phyloP scores from a whole-genome alignment of 2,113 vertebrate species.

The Cyanoderma ruficeps region DNA sequence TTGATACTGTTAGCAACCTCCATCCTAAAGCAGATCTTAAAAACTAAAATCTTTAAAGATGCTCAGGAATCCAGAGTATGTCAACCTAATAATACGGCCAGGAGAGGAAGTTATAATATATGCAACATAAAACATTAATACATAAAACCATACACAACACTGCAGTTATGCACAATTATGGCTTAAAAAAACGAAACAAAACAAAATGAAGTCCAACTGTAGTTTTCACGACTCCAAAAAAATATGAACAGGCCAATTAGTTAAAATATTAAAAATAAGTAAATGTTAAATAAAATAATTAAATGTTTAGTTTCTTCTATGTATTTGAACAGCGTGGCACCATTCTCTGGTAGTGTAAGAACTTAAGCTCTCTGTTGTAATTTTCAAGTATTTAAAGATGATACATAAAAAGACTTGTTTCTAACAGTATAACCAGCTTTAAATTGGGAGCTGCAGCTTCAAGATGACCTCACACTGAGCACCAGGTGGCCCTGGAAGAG shows the following conservation, averaged over 20 bases:
- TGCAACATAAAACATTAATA: conserved; percentile 21
- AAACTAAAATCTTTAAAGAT: background rate
- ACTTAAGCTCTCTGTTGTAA: background rate
- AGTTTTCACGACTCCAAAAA: background rate
- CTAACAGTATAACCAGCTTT: background rate
- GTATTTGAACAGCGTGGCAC: background rate
- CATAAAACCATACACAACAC: background rate
- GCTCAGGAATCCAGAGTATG: background rate
- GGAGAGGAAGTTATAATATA: background rate
- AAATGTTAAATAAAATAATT: background rate
- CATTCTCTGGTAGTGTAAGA: background rate
- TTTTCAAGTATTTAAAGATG: background rate
- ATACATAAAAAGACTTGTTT: accelerated
- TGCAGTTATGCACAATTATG: background rate
- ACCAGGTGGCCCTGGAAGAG: background rate
- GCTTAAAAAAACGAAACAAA: background rate
- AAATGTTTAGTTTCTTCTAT: background rate
- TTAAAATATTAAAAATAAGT: background rate
- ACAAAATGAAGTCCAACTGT: background rate
- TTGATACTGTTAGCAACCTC: background rate
- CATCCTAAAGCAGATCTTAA: background rate
- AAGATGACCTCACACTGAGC: background rate
- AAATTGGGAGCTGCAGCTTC: background rate
- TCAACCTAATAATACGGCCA: background rate
- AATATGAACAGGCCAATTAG: background rate